Evolutionary conservation across 2,797 vertebrate species (phyloP).

Genomic region (Philypnodon macrostomus): DNA sequence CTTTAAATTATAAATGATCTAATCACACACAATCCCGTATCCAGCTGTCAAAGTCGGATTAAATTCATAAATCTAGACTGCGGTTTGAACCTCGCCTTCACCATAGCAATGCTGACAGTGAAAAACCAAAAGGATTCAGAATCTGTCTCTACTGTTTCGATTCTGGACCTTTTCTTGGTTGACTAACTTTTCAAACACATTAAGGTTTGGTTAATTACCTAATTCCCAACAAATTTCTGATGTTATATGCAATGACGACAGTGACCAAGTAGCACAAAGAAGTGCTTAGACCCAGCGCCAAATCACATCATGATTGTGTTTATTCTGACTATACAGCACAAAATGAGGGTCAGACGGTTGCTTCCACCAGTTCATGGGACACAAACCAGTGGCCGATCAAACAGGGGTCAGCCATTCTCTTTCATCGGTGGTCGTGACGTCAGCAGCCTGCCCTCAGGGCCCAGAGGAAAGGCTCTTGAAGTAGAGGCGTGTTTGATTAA

Average conservation of each 20-base stretch:
- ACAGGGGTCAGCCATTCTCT: slow-evolving; percentile 55
- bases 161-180: slow-evolving; percentile 6
- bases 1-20: slow-evolving; percentile 33
- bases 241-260: slow-evolving; percentile 29
- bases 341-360: slow-evolving; percentile 55
- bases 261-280: slow-evolving; percentile 21
- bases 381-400: slow-evolving; percentile 35
- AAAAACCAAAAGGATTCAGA: background rate
- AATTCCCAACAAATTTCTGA: slow-evolving; percentile 25
- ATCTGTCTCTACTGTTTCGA: slow-evolving; percentile 2
- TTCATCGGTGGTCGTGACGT: slow-evolving; percentile 58
- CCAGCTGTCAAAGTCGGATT: slow-evolving; percentile 13
- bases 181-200: slow-evolving; percentile 22
- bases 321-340: slow-evolving; percentile 22
- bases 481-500: slow-evolving; percentile 74
- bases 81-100: background rate
- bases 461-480: slow-evolving; percentile 66
- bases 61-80: slow-evolving; percentile 23
- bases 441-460: slow-evolving; percentile 62
- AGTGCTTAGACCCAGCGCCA: slow-evolving; percentile 9
- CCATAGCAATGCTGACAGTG: background rate
- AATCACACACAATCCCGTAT: slow-evolving; percentile 9
- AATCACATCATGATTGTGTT: slow-evolving; percentile 23
- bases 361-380: slow-evolving; percentile 28
- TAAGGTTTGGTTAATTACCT: slow-evolving; percentile 7